A percentile compares a stretch with the other conserved stretches of the same genome.
phyloP scores from a whole-genome alignment of 2,113 vertebrate species.

The Mus pahari region DNA sequence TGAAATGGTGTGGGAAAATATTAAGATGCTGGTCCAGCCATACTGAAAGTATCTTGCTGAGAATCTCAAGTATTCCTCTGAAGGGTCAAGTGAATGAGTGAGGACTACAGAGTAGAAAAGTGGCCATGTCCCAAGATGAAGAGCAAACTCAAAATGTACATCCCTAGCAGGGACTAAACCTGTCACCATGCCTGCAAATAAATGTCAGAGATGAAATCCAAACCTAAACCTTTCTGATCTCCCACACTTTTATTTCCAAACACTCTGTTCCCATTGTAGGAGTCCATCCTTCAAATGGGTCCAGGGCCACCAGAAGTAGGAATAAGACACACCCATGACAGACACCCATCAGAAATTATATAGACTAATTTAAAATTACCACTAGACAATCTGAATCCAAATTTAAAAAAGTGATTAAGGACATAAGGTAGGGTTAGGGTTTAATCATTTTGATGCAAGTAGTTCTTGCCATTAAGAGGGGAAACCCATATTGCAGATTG shows the following conservation, averaged over 20 bases:
- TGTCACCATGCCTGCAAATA: not conserved
- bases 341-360: not conserved
- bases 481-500: not conserved
- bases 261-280: not conserved
- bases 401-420: not conserved
- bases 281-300: not conserved
- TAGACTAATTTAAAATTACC: not conserved
- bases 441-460: not conserved
- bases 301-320: not conserved
- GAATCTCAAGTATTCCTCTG: not conserved
- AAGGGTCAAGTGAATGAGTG: not conserved
- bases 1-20: not conserved
- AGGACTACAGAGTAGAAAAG: not conserved
- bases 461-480: not conserved
- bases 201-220: not conserved
- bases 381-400: not conserved
- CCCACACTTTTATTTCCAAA: not conserved
- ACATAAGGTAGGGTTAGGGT: not conserved
- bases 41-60: not conserved
- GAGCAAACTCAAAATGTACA: not conserved
- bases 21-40: not conserved
- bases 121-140: not conserved
- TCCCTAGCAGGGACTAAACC: not conserved
- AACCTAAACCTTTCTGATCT: not conserved
- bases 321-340: not conserved